Conservation (phyloP, 2,888 invertebrate genomes). For the Panopea generosa region DNA sequence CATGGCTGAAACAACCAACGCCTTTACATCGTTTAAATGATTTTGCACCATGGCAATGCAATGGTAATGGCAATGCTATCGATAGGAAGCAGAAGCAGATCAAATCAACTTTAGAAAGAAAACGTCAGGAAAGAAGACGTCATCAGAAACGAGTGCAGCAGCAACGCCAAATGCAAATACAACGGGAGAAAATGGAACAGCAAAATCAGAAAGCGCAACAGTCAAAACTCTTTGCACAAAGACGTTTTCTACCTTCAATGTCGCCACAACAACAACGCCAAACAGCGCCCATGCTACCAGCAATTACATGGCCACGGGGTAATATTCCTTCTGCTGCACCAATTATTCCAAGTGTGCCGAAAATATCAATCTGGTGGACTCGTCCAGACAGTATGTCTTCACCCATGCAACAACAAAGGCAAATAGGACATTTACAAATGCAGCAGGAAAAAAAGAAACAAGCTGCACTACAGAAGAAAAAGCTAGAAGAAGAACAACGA, state of each 20-base stretch:
- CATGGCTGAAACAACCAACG: slow-evolving; percentile 78
- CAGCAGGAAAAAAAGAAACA: not conserved
- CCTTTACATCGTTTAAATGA: slow-evolving; percentile 64
- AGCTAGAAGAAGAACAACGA: slow-evolving; percentile 10
- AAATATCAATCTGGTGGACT: slow-evolving; percentile 55
- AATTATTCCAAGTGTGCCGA: slow-evolving; percentile 39
- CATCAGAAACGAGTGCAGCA: no score
- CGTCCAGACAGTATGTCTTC: slow-evolving; percentile 11
- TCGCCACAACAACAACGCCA: not conserved
- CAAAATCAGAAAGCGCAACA: not conserved
- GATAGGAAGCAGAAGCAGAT: not conserved
- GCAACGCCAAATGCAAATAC: no score
- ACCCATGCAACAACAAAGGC: slow-evolving; percentile 22
- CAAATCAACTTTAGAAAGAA: not conserved
- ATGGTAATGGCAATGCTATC: not conserved
- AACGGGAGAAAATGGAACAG: no score
- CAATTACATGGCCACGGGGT: not conserved
- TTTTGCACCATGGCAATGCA: slow-evolving; percentile 77
- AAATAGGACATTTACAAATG: slow-evolving; percentile 24
- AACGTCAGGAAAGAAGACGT: no score
- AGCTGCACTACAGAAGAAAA: slow-evolving; percentile 14
- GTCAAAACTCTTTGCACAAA: not conserved
- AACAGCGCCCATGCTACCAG: not conserved
- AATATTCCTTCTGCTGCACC: not conserved
- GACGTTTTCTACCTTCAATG: not conserved